Base-by-base conservation (phyloP, 2,113 vertebrate species). In the Poicephalus meyeri region DNA sequence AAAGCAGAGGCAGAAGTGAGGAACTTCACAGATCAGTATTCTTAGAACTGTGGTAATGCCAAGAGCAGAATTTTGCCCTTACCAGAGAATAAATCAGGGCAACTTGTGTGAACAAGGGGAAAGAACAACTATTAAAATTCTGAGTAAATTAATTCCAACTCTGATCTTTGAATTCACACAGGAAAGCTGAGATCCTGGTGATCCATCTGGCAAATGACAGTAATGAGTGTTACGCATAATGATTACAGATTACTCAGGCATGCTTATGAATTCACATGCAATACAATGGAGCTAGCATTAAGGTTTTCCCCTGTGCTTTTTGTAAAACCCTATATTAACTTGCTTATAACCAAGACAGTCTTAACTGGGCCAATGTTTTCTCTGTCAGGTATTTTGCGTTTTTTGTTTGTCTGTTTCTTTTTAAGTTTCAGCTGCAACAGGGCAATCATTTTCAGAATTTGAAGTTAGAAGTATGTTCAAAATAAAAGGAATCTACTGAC, bases 161-260 rank as follows among this genome's bases (percentile, higher is more conserved):
- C 73, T 91, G 81, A 85, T 95, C 79, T 82, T 49, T 63, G 74
- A 94, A 61, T 89, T 95, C 37, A 21, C 74, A 53, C 41, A 91
- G 87, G 78, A 80, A 83, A 41, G n/a, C 63, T 85, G 39, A 91
- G 70, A 89, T 94, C 71, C 61, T 60, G 68, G 81, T 33, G 56
- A 88, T 80, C 93, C 88, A 90, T 93, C 89, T 95, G 88, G 80
- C 90, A 83, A 80, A 85, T 90, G 85, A 77, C 68, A 95, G 76
- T 78, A 80, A 78, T 78, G 35, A 92, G 55, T 74, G 63, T 93
- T 84, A 78, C 0, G 3, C 56, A 8, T 64, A 63, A 88, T 44
- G 72, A 91, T 84, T 80, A 52, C 91, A 81, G 87, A 88, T 91
- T 84, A 86, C 68, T 88, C 71, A 33, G 90, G 82, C 66, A 73